Evolutionary conservation across 2,113 vertebrate genomes (phyloP).

Genomic region (Hippolais icterina): DNA sequence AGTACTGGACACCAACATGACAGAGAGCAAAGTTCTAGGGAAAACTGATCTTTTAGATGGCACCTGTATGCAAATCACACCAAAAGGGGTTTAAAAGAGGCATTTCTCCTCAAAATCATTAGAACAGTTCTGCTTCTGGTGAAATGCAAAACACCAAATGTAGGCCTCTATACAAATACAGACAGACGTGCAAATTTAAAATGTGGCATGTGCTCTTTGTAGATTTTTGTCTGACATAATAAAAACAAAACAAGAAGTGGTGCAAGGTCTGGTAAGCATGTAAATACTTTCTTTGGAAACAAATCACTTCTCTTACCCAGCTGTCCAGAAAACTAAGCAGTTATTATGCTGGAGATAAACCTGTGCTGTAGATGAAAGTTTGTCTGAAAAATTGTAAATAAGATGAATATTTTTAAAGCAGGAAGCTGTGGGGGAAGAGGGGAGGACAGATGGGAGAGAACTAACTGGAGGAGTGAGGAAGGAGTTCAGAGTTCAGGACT

Average conservation of each 20-base stretch:
- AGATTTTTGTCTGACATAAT: not conserved
- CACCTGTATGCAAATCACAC: not conserved
- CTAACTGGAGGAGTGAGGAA: not conserved
- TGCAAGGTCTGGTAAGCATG: not conserved
- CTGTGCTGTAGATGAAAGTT: not conserved
- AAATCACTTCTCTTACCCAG: not conserved
- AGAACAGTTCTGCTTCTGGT: not conserved
- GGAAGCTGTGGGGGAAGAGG: rapidly evolving
- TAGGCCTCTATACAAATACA: not conserved
- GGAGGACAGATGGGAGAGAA: not conserved
- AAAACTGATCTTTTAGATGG: not conserved
- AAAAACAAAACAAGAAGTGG: not conserved
- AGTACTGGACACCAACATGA: not conserved
- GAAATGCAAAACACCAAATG: not conserved
- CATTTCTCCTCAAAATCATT: not conserved
- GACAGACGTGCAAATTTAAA: not conserved
- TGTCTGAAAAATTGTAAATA: not conserved
- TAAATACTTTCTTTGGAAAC: not conserved
- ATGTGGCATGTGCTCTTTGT: not conserved
- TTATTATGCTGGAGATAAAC: not conserved
- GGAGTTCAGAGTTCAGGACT: not conserved
- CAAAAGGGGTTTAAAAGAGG: not conserved
- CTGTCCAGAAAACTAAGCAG: not conserved
- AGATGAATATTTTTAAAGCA: not conserved
- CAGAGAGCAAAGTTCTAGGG: not conserved